These are phyloP conservation scores for Salvelinus namaycush DNA, from an alignment of 2,113 vertebrate genomes.

Conservation along the genomic window DNA sequence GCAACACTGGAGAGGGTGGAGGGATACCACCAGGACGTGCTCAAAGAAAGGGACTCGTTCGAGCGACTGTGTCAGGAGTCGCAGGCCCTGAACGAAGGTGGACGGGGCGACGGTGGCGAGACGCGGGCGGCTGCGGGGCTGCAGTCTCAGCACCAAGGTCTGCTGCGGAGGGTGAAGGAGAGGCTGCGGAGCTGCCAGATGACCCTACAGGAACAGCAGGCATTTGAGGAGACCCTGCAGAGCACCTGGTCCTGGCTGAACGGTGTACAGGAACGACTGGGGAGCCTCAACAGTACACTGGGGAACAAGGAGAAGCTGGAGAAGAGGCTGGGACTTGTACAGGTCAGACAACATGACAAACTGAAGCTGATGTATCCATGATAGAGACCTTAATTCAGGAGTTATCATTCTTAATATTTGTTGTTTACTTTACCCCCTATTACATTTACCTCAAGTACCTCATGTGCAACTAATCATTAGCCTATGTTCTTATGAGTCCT, in stretches of 20 bases:
- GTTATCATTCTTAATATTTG: too few species aligned
- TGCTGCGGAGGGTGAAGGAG: constrained; percentile 82
- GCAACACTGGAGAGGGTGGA: constrained; percentile 86
- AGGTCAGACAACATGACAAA: constrained; percentile 72
- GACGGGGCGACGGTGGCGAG: constrained; percentile 82
- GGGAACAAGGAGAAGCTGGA: constrained; percentile 88
- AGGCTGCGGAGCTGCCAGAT: constrained; percentile 81
- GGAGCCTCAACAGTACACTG: constrained; percentile 79
- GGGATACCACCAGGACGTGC: constrained; percentile 86
- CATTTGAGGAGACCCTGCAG: constrained; percentile 87
- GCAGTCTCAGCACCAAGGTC: constrained; percentile 82
- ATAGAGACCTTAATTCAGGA: background rate
- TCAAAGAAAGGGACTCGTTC: constrained; percentile 90
- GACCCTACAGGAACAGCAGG: constrained; percentile 90
- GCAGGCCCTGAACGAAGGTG: constrained; percentile 84
- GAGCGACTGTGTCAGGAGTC: constrained; percentile 87
- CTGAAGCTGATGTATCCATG: background rate
- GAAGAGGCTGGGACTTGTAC: constrained; percentile 82
- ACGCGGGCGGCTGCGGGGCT: constrained; percentile 83
- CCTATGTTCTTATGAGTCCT: too few species aligned
- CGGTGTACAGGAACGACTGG: constrained; percentile 82
- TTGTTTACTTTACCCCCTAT: too few species aligned
- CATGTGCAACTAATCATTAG: too few species aligned
- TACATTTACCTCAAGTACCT: too few species aligned
- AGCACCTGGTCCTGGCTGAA: constrained; percentile 86